These are phyloP conservation scores for Ochotona princeps DNA, from an alignment of 2,113 vertebrate genomes.

Conservation along the genomic window DNA sequence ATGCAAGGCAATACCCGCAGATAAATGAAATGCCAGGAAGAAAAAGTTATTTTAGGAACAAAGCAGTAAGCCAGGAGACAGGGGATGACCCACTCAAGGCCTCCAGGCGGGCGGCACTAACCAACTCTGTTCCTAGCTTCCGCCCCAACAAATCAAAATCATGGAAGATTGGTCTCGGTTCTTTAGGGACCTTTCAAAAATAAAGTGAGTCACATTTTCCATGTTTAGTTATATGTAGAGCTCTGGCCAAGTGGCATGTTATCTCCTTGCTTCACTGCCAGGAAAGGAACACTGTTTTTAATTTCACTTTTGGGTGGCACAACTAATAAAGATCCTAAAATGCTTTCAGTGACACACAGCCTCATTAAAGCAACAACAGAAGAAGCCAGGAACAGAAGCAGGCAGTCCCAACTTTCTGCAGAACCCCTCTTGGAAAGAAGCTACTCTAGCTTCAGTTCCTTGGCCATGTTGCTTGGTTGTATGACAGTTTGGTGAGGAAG, in stretches of 20 bases:
- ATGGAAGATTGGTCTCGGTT: not conserved
- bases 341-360: not conserved
- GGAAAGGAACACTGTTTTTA: not conserved
- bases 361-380: not conserved
- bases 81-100: not conserved
- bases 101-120: not conserved
- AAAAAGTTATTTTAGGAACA: slow-evolving; percentile 56
- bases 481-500: not conserved
- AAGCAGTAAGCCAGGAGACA: slow-evolving; percentile 41
- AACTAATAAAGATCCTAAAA: not conserved
- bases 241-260: not conserved
- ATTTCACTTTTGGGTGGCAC: not conserved
- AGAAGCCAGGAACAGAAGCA: not conserved
- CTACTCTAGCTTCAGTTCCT: not conserved
- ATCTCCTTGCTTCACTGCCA: not conserved
- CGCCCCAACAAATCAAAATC: not conserved
- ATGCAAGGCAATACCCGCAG: not conserved
- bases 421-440: not conserved
- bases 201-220: no score
- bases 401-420: not conserved
- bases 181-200: not conserved
- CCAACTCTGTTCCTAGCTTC: not conserved
- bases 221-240: not conserved
- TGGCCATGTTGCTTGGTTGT: no score
- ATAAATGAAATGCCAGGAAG: slow-evolving; percentile 65